Evolutionary conservation across 2,113 vertebrate species (phyloP).

Genomic region (Pomatostomus ruficeps): DNA sequence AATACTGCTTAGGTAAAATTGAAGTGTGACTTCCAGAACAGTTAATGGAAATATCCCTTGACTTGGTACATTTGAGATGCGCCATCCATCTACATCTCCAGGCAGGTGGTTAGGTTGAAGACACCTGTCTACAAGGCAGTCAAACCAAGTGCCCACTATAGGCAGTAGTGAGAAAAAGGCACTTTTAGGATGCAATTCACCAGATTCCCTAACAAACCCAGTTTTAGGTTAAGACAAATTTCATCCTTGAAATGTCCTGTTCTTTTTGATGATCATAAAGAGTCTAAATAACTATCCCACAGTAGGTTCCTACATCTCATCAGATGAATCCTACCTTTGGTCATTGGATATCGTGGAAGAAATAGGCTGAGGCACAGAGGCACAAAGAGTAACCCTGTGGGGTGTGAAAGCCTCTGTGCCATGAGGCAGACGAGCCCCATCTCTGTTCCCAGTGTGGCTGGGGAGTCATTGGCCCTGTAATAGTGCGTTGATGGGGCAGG

Average conservation of each 20-base stretch:
- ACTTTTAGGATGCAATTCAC: not conserved
- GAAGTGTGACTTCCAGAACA: not conserved
- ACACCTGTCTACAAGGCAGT: not conserved
- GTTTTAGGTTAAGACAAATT: not conserved
- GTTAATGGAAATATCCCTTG: not conserved
- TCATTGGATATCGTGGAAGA: rapidly evolving
- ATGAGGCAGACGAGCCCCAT: not conserved
- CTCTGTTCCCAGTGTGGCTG: not conserved
- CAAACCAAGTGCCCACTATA: not conserved
- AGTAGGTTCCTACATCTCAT: not conserved
- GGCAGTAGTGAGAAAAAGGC: not conserved
- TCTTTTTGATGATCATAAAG: not conserved
- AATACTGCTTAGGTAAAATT: not conserved
- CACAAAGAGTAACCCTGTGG: not conserved
- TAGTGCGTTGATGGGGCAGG: rapidly evolving
- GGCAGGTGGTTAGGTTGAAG: not conserved
- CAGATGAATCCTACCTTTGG: not conserved
- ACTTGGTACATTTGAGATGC: not conserved
- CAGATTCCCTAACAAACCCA: not conserved
- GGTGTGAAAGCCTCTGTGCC: not conserved
- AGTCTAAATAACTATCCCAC: not conserved
- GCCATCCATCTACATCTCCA: not conserved
- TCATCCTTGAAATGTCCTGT: not conserved
- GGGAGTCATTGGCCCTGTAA: not conserved
- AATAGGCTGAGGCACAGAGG: not conserved